Conservation (phyloP, 64 coral and sea anemone genomes). For the Platygyra sinensis region DNA sequence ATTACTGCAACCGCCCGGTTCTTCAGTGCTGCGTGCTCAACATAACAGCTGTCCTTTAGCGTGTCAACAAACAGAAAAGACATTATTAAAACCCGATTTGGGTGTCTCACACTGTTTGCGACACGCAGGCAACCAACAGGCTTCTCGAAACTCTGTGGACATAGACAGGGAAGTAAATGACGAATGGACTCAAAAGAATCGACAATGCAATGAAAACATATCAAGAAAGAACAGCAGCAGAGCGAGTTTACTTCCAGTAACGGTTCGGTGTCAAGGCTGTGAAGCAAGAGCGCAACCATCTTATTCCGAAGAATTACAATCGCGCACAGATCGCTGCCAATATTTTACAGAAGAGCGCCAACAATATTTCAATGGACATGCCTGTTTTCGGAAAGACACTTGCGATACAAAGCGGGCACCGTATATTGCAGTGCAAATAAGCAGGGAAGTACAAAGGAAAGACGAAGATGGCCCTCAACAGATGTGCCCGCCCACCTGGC, state of each 20-base stretch:
- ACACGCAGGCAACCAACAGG: not conserved
- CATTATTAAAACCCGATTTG: not conserved
- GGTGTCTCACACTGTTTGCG: not conserved
- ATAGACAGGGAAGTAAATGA: not conserved
- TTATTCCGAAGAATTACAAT: not conserved
- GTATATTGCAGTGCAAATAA: not conserved
- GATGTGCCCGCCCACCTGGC: not conserved
- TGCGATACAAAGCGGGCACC: not conserved
- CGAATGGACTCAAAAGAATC: not conserved
- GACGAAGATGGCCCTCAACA: not conserved
- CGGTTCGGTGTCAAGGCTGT: not conserved
- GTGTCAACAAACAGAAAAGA: not conserved
- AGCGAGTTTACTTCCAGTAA: not conserved
- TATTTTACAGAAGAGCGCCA: not conserved
- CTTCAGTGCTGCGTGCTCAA: not conserved
- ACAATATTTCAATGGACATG: not conserved
- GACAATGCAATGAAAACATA: not conserved
- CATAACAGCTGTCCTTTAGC: not conserved
- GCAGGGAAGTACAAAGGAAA: not conserved
- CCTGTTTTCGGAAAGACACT: not conserved
- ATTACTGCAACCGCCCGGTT: not conserved
- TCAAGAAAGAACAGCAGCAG: not conserved
- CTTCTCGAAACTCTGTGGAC: not conserved
- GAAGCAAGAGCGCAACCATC: not conserved
- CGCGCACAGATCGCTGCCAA: not conserved